Base-by-base conservation (phyloP, 2,113 vertebrate genomes). In the Charina bottae region DNA sequence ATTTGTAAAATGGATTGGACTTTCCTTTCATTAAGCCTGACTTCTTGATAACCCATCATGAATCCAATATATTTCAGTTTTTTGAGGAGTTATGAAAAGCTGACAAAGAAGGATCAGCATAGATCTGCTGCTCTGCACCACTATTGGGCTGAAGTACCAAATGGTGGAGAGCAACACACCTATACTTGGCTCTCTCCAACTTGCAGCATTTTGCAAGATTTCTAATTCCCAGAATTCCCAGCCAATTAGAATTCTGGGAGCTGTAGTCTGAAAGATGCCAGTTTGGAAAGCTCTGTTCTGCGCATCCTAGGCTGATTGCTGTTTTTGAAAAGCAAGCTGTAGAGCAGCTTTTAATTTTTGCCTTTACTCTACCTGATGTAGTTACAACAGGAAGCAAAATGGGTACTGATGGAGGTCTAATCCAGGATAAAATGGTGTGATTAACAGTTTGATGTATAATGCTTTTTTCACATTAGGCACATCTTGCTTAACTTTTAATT, bases 401-500 rank as follows among this genome's bases (percentile, higher is more conserved):
- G 21, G 53, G 9, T 42, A 54, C 28, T 11, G 17, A 58, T 19
- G 28, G 49, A 88, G 15, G 28, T 28, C 42, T 91, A 83, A 91
- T 78, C 33, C 53, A 49, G 4, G 13, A 72, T 37, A 87, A 78
- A n/a, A 60, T 59, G 15, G 17, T 5, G 83, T 17, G 55, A 60
- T 88, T 60, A 88, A 83, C 6, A 37, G 11, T 23, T 53, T 46
- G 72, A 78, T 78, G 17, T 78, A 9, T 78, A 33, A 19, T 91
- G 4, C 24, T 26, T 7, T 26, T 37, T 58, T 19, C 33, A 49
- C 55, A 46, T 59, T n/a, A 33, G 56, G 21, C 42, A 54, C 60
- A 84, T 84, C 72, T 89, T 68, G 58, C n/a, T 85, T 92, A 64
- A 55, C 46, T 89, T 85, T 55, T 62, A 83, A 62, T 92, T 89